Conservation (phyloP, 2,797 vertebrate species). For the Liasis olivaceus region DNA sequence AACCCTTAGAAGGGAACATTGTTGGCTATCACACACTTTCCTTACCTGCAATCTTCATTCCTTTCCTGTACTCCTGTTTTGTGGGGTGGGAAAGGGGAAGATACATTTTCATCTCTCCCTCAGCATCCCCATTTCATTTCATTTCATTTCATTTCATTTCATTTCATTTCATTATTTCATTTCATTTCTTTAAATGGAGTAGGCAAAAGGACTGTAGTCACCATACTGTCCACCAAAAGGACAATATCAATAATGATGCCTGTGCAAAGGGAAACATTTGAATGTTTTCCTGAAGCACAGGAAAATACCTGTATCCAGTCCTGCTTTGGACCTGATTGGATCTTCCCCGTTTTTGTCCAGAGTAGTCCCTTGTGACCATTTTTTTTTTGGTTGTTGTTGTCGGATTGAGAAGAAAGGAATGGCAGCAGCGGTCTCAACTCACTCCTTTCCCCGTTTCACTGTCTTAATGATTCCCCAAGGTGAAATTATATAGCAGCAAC, state of each 20-base stretch:
- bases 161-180: neutral
- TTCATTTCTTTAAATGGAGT: neutral
- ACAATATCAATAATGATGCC: too few species aligned
- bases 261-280: neutral
- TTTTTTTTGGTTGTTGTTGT: neutral
- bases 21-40: neutral
- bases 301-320: neutral
- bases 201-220: neutral
- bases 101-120: neutral
- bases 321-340: neutral
- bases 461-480: slow-evolving; percentile 13
- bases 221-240: neutral
- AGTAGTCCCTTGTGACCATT: neutral
- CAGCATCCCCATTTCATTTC: neutral
- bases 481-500: neutral
- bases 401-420: neutral
- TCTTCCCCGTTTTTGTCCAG: neutral
- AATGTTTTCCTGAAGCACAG: neutral
- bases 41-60: neutral
- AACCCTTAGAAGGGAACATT: neutral
- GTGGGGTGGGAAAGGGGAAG: too few species aligned
- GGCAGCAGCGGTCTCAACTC: neutral
- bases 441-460: neutral
- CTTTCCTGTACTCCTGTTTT: neutral
- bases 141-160: too few species aligned